Percentiles rank a stretch among this genome's conserved stretches.
Conservation (phyloP, 1,140 invertebrate species). For the Eriosoma lanigerum region DNA sequence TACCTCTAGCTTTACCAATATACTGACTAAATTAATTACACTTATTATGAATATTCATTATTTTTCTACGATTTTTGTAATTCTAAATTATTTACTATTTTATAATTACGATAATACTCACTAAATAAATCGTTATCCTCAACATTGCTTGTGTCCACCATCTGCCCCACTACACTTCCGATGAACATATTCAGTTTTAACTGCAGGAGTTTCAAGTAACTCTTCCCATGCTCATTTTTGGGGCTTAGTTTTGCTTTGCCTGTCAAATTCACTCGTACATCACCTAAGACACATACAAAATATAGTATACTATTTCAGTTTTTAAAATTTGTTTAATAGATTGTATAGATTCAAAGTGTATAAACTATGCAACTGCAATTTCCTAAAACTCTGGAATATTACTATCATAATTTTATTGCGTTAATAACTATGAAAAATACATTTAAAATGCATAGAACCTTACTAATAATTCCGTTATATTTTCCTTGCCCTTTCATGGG, state of each 20-base stretch:
- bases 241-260: not conserved
- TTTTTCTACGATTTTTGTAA: no score
- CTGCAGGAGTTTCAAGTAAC: not conserved
- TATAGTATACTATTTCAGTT: no score
- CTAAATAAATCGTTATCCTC: not conserved
- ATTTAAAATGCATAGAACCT: not conserved
- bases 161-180: not conserved
- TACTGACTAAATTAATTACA: no score
- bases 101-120: not conserved
- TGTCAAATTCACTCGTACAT: not conserved
- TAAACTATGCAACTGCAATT: no score
- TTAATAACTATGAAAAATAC: no score
- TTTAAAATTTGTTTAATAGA: no score
- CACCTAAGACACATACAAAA: not conserved
- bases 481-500: conserved; percentile 25
- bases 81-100: no score
- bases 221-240: not conserved
- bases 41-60: no score
- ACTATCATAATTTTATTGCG: no score
- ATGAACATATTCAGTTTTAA: not conserved
- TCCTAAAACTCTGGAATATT: no score
- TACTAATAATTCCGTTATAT: conserved; percentile 6
- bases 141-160: not conserved
- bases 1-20: no score
- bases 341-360: no score